These are phyloP conservation scores for Metopia argyrocephala DNA, from an alignment of 2,888 invertebrate species.

Conservation along the genomic window DNA sequence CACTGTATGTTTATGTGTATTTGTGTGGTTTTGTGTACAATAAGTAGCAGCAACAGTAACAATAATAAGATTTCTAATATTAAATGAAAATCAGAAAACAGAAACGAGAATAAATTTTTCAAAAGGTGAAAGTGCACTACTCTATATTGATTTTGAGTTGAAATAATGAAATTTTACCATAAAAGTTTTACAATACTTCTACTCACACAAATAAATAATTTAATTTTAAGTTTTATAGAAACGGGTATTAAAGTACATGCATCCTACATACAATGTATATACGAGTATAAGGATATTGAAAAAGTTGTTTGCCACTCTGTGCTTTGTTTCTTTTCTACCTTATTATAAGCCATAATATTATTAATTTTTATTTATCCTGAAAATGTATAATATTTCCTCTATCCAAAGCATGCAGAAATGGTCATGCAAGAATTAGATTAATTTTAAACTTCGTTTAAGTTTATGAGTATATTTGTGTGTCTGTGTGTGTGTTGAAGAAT, in stretches of 20 bases:
- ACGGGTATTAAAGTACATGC: neutral
- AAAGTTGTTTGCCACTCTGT: neutral
- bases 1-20: neutral
- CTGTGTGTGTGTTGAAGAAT: neutral
- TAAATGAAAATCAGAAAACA: slow-evolving; percentile 14
- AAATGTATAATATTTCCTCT: no score
- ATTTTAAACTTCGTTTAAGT: no score
- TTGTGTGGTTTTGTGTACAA: neutral
- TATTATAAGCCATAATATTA: slow-evolving; percentile 2
- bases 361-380: slow-evolving; percentile 47
- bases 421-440: no score
- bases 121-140: slow-evolving; percentile 55
- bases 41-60: neutral
- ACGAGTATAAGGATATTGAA: neutral
- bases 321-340: no score
- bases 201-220: no score
- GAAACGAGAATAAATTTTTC: neutral
- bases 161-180: slow-evolving; percentile 43
- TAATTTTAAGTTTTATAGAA: no score
- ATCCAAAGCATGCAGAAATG: no score
- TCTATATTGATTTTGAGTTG: slow-evolving; percentile 30
- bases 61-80: neutral
- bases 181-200: no score
- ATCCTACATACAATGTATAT: neutral
- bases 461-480: neutral